phyloP scores from a whole-genome alignment of 2,888 invertebrate genomes.

The Apamea crenata region DNA sequence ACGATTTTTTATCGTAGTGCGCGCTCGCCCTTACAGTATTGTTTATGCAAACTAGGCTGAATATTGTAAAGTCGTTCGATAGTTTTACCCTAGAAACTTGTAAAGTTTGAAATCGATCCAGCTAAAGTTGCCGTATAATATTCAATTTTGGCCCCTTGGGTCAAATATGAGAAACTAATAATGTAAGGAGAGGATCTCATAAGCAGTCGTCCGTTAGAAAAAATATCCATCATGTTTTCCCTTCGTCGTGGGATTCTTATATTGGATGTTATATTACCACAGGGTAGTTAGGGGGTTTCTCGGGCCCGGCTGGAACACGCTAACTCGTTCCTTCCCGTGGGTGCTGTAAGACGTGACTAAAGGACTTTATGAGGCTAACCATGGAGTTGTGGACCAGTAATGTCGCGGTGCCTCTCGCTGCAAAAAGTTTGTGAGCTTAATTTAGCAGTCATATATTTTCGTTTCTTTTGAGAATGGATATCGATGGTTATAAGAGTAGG shows the following conservation, averaged over 20 bases:
- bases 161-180: constrained; percentile 56
- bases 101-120: constrained; percentile 39
- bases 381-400: constrained; percentile 1
- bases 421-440: not conserved
- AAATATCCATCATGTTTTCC: constrained; percentile 54
- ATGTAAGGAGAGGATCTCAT: constrained; percentile 32
- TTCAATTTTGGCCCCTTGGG: constrained; percentile 43
- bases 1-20: too few species aligned
- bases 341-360: constrained; percentile 36
- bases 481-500: too few species aligned
- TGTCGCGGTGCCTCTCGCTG: not conserved
- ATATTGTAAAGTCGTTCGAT: constrained; percentile 2
- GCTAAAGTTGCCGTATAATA: constrained; percentile 29
- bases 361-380: constrained; percentile 26
- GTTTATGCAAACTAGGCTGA: constrained; percentile 26
- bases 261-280: constrained; percentile 48
- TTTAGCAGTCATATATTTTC: not conserved
- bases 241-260: constrained; percentile 34
- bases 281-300: constrained; percentile 19
- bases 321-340: constrained; percentile 30
- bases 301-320: constrained; percentile 8
- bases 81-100: constrained; percentile 17
- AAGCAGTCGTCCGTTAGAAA: constrained; percentile 44
- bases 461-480: too few species aligned
- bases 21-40: too few species aligned